phyloP scores from a whole-genome alignment of 2,797 vertebrate species.

The Zenarchopterus dispar region DNA sequence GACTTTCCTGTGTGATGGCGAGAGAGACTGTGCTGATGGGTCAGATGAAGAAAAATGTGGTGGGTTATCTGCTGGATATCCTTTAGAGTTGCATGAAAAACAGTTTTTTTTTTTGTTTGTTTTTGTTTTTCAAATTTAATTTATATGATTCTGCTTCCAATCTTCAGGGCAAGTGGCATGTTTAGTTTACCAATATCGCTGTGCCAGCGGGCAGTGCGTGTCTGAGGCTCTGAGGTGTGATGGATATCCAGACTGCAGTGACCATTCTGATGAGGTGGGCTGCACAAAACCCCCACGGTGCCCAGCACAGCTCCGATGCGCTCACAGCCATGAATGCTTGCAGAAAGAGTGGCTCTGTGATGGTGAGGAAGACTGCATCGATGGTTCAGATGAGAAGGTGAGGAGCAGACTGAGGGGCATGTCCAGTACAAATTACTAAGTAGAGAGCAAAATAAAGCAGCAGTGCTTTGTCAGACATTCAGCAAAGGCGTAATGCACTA shows the following conservation, averaged over 20 bases:
- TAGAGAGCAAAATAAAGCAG: background rate
- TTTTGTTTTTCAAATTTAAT: background rate
- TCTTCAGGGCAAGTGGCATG: slow-evolving; percentile 77
- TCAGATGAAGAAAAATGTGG: slow-evolving; percentile 87
- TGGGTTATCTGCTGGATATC: slow-evolving; percentile 48
- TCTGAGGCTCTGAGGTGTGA: slow-evolving; percentile 85
- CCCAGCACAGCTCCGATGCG: slow-evolving; percentile 74
- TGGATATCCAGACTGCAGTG: slow-evolving; percentile 87
- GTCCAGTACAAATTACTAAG: too few species aligned
- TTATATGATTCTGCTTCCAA: background rate
- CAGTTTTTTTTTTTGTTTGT: background rate
- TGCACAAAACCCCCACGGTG: slow-evolving; percentile 83
- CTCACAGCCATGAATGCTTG: slow-evolving; percentile 84
- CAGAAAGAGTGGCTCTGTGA: slow-evolving; percentile 90
- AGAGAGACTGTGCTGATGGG: slow-evolving; percentile 86
- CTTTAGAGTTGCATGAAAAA: too few species aligned
- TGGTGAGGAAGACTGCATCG: slow-evolving; percentile 86
- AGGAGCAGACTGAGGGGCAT: background rate
- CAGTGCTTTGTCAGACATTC: background rate
- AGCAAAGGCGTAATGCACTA: too few species aligned
- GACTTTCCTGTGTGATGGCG: slow-evolving; percentile 89
- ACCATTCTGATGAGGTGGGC: slow-evolving; percentile 87
- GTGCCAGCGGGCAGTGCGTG: slow-evolving; percentile 87
- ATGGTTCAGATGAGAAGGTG: slow-evolving; percentile 90
- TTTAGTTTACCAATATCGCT: slow-evolving; percentile 74